phyloP scores from a whole-genome alignment of 2,113 vertebrate species.

The Gobio gobio region DNA sequence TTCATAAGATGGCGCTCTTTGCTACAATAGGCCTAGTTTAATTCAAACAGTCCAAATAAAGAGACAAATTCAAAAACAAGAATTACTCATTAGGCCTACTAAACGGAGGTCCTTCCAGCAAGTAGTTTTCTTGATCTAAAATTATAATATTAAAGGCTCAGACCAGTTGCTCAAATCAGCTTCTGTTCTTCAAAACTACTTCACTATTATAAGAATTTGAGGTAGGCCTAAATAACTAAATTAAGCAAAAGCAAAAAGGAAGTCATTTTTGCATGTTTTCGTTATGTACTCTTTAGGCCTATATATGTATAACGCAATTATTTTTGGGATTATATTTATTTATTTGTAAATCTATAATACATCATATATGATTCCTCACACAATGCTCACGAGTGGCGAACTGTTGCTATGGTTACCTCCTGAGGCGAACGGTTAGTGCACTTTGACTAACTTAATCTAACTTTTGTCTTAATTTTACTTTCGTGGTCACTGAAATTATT shows the following conservation, averaged over 20 bases:
- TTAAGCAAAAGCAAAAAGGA: neutral
- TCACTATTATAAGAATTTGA: neutral
- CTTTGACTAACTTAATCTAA: neutral
- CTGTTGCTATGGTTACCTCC: neutral
- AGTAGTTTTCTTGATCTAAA: no score
- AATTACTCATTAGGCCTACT: no score
- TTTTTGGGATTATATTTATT: neutral
- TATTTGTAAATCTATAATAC: neutral
- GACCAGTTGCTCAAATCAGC: neutral
- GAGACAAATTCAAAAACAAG: neutral
- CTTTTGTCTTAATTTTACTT: no score
- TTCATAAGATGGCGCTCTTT: neutral
- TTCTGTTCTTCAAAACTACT: neutral
- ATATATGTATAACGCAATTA: neutral
- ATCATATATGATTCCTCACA: neutral
- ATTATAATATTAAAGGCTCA: neutral
- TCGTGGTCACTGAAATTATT: neutral
- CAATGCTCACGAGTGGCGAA: neutral
- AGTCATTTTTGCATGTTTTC: neutral
- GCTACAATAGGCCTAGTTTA: neutral
- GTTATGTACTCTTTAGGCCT: no score
- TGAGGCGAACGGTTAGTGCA: neutral
- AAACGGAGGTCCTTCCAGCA: no score
- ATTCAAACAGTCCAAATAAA: neutral
- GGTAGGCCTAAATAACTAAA: neutral